Conservation (phyloP, 2,888 invertebrate genomes). For the Drosophila mettleri region DNA sequence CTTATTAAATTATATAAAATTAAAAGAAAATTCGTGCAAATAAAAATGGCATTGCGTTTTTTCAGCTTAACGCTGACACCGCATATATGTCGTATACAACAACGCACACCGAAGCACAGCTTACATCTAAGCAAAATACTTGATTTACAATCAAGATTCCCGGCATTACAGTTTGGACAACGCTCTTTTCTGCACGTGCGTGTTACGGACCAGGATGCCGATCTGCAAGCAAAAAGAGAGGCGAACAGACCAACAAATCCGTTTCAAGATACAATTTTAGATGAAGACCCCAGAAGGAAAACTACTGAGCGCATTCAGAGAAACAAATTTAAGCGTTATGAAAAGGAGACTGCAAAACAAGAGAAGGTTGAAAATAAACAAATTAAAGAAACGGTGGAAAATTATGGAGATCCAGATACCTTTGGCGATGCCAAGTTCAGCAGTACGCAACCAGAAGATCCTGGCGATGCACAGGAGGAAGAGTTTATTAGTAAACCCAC, state of each 20-base stretch:
- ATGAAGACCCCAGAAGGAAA: conserved; percentile 10
- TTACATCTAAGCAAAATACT: conserved; percentile 10
- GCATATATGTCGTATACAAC: conserved; percentile 31
- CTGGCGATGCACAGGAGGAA: conserved; percentile 88
- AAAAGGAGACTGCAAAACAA: neutral
- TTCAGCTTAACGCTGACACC: conserved; percentile 40
- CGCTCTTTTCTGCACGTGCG: conserved; percentile 69
- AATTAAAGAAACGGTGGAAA: conserved; percentile 11
- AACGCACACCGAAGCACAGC: neutral
- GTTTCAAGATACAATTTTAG: conserved; percentile 16
- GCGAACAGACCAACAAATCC: conserved; percentile 49
- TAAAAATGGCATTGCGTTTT: conserved; percentile 62
- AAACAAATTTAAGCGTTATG: conserved; percentile 1
- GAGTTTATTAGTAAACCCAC: conserved; percentile 86
- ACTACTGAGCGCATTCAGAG: neutral
- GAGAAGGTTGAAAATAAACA: neutral
- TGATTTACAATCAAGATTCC: neutral
- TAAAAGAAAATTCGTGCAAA: conserved; percentile 24
- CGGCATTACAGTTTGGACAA: conserved; percentile 6
- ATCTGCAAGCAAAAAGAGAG: conserved; percentile 59
- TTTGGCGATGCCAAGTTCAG: conserved; percentile 69
- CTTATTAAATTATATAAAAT: conserved; percentile 62
- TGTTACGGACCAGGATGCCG: conserved; percentile 75
- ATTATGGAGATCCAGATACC: conserved; percentile 69
- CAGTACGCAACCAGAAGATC: conserved; percentile 66